Evolutionary conservation across 2,113 vertebrate species (phyloP).

Genomic region (Trogon melanurus): DNA sequence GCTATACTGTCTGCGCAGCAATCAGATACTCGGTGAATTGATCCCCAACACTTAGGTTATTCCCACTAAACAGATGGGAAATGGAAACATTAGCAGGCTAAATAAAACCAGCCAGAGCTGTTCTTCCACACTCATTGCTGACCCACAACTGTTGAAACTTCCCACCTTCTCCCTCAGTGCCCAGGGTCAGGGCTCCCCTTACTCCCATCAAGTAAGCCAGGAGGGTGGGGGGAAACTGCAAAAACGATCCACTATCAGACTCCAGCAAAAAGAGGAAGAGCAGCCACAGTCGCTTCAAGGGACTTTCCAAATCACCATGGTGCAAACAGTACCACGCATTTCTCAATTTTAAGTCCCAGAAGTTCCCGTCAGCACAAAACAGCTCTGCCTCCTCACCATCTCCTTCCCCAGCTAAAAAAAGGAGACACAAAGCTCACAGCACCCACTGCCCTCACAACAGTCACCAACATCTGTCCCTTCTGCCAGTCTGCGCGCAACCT

Average conservation of each 20-base stretch:
- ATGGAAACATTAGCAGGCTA: constrained; percentile 35
- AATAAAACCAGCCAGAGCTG: constrained; percentile 19
- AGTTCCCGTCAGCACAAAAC: not conserved
- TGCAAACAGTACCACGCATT: not conserved
- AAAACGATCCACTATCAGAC: not conserved
- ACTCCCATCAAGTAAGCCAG: not conserved
- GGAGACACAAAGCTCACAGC: not conserved
- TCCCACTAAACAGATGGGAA: constrained; percentile 47
- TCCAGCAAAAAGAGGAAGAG: constrained; percentile 18
- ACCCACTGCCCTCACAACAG: not conserved
- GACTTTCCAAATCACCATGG: not conserved
- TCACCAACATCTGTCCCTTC: not conserved
- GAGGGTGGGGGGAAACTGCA: not conserved
- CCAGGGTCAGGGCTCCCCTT: not conserved
- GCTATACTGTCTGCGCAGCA: constrained; percentile 12
- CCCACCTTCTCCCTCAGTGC: not conserved
- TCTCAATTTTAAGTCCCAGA: not conserved
- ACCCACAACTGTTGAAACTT: not conserved
- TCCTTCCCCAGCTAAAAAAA: not conserved
- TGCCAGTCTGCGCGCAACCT: rapidly evolving
- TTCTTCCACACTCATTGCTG: constrained; percentile 4
- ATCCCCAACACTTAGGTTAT: constrained; percentile 48
- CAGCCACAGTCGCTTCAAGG: not conserved
- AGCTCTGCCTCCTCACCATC: not conserved
- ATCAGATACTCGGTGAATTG: constrained; percentile 44